phyloP scores from a whole-genome alignment of 2,113 vertebrate genomes.

The Oncorhynchus kisutch region DNA sequence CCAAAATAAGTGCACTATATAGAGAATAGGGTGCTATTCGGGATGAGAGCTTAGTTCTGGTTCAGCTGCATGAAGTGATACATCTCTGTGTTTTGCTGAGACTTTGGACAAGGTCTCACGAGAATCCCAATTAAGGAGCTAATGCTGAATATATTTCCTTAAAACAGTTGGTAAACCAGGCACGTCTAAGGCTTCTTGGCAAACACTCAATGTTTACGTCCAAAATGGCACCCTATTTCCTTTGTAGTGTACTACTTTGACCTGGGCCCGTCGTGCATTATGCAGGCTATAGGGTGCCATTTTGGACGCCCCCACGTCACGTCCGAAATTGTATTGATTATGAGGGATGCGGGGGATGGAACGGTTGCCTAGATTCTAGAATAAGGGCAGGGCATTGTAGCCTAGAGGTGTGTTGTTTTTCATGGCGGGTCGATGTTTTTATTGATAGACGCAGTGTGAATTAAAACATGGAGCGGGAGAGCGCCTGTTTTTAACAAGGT shows the following conservation, averaged over 20 bases:
- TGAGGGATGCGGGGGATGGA: background rate
- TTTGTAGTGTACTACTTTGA: too few relatives aligned
- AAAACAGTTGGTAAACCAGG: conserved; percentile 48
- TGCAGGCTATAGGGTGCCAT: too few relatives aligned
- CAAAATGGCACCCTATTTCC: too few relatives aligned
- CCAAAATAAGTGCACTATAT: too few relatives aligned
- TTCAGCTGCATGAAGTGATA: background rate
- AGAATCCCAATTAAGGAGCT: conserved; percentile 73
- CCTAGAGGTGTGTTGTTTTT: too few relatives aligned
- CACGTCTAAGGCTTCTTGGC: conserved; percentile 40
- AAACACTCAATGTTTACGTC: conserved; percentile 22
- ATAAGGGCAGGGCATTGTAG: background rate
- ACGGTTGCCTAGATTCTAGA: conserved; percentile 10
- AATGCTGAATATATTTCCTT: conserved; percentile 57
- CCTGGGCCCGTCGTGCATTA: too few relatives aligned
- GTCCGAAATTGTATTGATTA: conserved; percentile 30
- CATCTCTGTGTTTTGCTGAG: conserved; percentile 47
- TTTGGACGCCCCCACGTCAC: conserved; percentile 44
- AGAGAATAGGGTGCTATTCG: too few relatives aligned
- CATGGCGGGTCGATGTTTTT: too few relatives aligned
- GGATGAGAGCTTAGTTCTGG: too few relatives aligned
- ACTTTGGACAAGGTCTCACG: conserved; percentile 60
- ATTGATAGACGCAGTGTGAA: too few relatives aligned
- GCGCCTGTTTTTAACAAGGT: too few relatives aligned
- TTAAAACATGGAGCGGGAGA: too few relatives aligned